phyloP scores from a whole-genome alignment of 2,113 vertebrate species.

The Nycticebus coucang region DNA sequence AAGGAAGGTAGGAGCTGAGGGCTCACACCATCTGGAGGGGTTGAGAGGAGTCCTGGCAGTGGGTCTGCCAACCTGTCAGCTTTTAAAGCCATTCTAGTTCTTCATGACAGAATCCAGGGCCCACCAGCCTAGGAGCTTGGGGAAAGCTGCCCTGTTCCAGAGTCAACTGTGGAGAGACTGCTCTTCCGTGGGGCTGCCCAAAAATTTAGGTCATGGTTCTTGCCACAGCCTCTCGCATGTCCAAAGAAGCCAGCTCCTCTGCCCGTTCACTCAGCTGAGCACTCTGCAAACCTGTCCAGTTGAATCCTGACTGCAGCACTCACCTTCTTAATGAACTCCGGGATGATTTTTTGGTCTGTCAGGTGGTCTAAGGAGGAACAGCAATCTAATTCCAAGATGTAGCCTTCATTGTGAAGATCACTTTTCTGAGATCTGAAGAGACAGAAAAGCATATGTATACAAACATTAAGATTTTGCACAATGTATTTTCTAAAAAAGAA shows the following conservation, averaged over 20 bases:
- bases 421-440: slow-evolving; percentile 83
- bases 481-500: background rate
- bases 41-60: background rate
- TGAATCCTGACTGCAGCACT: slow-evolving; percentile 55
- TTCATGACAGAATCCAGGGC: background rate
- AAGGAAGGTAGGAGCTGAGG: background rate
- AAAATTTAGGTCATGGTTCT: background rate
- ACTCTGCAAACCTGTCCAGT: fast-evolving
- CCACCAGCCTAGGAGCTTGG: too few relatives aligned
- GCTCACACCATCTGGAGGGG: background rate
- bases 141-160: background rate
- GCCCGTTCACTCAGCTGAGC: fast-evolving
- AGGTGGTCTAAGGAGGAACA: slow-evolving; percentile 90
- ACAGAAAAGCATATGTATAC: slow-evolving; percentile 52
- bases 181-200: fast-evolving
- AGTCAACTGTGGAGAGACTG: background rate
- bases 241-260: background rate
- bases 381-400: slow-evolving; percentile 92
- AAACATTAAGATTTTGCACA: background rate
- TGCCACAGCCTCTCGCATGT: fast-evolving
- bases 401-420: slow-evolving; percentile 84
- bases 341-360: slow-evolving; percentile 91
- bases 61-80: background rate
- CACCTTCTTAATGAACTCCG: slow-evolving; percentile 97
- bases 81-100: fast-evolving